Conservation (phyloP, 2,888 invertebrate species). For the Torymus auratus region DNA sequence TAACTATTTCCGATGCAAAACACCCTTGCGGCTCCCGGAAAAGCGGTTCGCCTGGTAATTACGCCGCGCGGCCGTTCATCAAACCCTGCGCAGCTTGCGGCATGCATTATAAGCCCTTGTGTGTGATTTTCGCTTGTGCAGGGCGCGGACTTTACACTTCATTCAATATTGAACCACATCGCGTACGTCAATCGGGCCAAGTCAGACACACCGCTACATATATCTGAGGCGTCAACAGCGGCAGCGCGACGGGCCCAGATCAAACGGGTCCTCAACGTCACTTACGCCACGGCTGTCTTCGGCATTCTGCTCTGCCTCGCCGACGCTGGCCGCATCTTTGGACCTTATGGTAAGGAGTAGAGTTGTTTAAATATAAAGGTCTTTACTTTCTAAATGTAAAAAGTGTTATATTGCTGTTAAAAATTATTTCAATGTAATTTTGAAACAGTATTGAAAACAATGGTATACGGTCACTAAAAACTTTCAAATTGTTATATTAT, state of each 20-base stretch:
- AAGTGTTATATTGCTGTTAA: too few relatives aligned
- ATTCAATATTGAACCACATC: conserved; percentile 79
- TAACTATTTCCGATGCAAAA: too few relatives aligned
- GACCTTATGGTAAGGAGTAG: conserved; percentile 76
- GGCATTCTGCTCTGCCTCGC: conserved; percentile 78
- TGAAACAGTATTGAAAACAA: too few relatives aligned
- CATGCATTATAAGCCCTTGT: not conserved
- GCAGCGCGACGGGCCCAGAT: conserved; percentile 75
- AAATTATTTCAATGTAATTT: too few relatives aligned
- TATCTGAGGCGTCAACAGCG: conserved; percentile 71
- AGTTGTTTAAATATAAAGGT: too few relatives aligned
- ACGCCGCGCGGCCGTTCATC: not conserved
- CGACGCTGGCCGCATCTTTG: conserved; percentile 78
- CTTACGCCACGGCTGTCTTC: conserved; percentile 78
- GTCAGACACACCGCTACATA: conserved; percentile 71
- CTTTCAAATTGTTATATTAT: too few relatives aligned
- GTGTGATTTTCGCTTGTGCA: conserved; percentile 60
- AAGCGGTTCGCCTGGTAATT: not conserved
- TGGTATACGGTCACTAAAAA: too few relatives aligned
- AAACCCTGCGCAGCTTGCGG: not conserved
- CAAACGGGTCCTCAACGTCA: conserved; percentile 78
- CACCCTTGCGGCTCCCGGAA: too few relatives aligned
- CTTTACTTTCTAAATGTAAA: too few relatives aligned
- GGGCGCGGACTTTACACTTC: conserved; percentile 76
- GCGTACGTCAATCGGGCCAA: conserved; percentile 78